Percentiles rank a stretch among this genome's conserved stretches.
Conservation (phyloP, 2,113 vertebrate species). For the Todiramphus saurophagus region DNA sequence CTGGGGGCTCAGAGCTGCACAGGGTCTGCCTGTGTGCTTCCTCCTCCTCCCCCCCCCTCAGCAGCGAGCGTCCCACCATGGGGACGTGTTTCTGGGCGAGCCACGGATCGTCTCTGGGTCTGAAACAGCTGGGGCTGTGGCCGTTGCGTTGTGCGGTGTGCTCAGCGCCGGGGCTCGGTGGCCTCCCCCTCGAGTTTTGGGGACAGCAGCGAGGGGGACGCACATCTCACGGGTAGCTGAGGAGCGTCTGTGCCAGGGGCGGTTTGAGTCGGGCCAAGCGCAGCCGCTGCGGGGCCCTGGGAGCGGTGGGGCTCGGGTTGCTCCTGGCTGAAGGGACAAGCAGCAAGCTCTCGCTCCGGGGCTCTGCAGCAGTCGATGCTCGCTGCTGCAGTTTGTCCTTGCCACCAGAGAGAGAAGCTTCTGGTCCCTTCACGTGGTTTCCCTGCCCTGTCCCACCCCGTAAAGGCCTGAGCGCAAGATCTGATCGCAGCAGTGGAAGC, state of each 20-base stretch:
- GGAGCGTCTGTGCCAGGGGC: background rate
- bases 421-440: background rate
- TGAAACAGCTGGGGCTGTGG: fast-evolving
- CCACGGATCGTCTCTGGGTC: background rate
- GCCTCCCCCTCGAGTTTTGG: background rate
- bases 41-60: background rate
- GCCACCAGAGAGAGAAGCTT: slow-evolving; percentile 2
- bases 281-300: background rate
- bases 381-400: background rate
- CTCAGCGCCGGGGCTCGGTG: background rate
- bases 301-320: background rate
- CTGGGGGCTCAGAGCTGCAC: background rate
- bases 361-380: background rate
- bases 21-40: background rate
- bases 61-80: fast-evolving
- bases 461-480: background rate
- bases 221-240: fast-evolving
- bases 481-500: background rate
- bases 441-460: background rate
- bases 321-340: background rate
- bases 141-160: fast-evolving
- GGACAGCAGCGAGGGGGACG: background rate
- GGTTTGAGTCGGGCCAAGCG: fast-evolving
- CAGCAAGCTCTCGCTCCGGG: background rate
- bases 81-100: background rate